A percentile compares a stretch with the other conserved stretches of the same genome.
These are phyloP conservation scores for Oxyruncus cristatus DNA, from an alignment of 2,113 vertebrate species.

Conservation along the genomic window DNA sequence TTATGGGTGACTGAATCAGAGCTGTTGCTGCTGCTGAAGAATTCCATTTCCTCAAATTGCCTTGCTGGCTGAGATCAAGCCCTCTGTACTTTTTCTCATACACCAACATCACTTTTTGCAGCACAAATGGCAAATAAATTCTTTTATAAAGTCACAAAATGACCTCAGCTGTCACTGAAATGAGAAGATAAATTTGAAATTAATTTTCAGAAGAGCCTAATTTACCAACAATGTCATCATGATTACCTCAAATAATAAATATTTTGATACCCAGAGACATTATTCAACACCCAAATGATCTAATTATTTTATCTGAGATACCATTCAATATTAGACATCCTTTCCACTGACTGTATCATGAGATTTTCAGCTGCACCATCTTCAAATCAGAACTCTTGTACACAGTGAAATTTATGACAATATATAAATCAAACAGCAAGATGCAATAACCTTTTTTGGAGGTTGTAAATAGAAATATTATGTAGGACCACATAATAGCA, in stretches of 20 bases:
- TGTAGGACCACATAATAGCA: neutral
- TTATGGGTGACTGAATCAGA: conserved; percentile 7
- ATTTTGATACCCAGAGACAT: neutral
- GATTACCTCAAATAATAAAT: neutral
- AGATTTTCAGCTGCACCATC: neutral
- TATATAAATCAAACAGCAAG: neutral
- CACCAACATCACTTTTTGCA: neutral
- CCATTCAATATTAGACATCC: neutral
- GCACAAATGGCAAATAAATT: neutral
- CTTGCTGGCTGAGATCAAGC: neutral
- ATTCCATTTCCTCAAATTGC: neutral
- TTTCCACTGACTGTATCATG: neutral
- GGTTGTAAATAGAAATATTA: neutral
- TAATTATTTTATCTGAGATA: neutral
- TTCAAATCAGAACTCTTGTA: neutral
- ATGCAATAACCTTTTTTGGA: neutral
- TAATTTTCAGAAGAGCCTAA: neutral
- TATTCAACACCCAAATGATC: neutral
- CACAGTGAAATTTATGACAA: neutral
- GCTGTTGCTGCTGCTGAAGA: neutral
- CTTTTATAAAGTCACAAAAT: neutral
- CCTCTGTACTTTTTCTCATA: neutral
- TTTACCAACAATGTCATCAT: neutral
- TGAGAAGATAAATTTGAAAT: neutral
- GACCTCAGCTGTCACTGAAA: neutral